Percentiles rank a stretch among this genome's conserved stretches.
Evolutionary conservation across 2,113 vertebrate species (phyloP).

Genomic region (Erythrocercus mccallii): DNA sequence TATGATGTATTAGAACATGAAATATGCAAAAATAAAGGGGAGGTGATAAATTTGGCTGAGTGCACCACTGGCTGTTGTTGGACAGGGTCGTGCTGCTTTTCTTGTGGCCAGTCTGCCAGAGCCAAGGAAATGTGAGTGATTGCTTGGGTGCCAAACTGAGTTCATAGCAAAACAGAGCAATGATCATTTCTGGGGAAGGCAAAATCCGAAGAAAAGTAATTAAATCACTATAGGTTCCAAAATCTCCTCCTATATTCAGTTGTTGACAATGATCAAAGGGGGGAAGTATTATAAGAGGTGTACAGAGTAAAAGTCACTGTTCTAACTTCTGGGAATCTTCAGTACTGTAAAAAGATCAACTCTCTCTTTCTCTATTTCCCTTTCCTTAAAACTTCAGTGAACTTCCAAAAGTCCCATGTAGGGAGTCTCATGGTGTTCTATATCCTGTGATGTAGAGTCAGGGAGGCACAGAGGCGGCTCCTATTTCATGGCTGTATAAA

Average conservation of each 20-base stretch:
- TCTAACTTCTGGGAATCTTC: background rate
- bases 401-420: background rate
- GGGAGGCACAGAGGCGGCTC: background rate
- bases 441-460: background rate
- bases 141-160: background rate
- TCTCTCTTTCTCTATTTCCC: background rate
- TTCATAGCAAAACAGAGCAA: background rate
- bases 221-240: background rate
- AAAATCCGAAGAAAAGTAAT: background rate
- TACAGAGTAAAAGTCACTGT: background rate
- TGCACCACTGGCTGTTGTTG: background rate
- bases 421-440: background rate
- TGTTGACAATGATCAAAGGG: background rate
- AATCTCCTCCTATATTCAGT: background rate
- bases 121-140: background rate
- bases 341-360: background rate
- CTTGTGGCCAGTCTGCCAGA: background rate
- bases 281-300: background rate
- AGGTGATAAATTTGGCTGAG: background rate
- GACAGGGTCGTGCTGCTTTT: background rate
- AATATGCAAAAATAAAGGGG: background rate
- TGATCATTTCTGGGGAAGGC: background rate
- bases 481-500: background rate
- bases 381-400: background rate
- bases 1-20: fast-evolving